Conservation (phyloP, 2,797 vertebrate genomes). For the Thalassophryne amazonica region DNA sequence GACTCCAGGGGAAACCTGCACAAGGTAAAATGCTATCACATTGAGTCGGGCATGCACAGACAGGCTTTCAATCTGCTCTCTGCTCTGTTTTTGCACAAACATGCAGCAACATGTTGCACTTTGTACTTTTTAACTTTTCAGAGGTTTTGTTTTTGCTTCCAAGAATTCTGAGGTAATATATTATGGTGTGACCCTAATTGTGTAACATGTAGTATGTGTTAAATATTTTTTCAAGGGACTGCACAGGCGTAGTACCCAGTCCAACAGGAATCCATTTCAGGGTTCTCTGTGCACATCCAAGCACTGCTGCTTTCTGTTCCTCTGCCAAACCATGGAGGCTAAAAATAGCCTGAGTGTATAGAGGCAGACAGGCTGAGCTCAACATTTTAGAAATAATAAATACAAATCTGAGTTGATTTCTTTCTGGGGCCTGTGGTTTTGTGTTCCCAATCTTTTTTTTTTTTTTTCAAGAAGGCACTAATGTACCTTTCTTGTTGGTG, state of each 20-base stretch:
- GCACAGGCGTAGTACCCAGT: not conserved
- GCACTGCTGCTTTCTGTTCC: conserved; percentile 4
- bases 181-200: not conserved
- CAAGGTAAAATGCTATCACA: conserved; percentile 77
- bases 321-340: conserved; percentile 9
- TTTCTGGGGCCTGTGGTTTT: not conserved
- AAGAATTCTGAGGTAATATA: not conserved
- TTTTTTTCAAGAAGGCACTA: not conserved
- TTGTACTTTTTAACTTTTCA: not conserved
- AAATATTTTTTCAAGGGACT: not conserved
- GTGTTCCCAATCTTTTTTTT: not conserved
- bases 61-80: not conserved
- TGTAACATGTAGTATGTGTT: not conserved
- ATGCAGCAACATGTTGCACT: not conserved
- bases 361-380: not conserved
- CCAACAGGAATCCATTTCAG: not conserved
- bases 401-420: not conserved
- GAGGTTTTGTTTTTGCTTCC: conserved; percentile 1
- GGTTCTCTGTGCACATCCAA: not conserved
- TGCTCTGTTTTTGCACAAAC: not conserved
- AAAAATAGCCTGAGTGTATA: conserved; percentile 9
- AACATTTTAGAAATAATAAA: conserved; percentile 5
- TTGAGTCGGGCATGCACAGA: not conserved
- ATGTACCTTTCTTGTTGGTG: not conserved
- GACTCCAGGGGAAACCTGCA: conserved; percentile 91